A percentile compares a stretch with the other conserved stretches of the same genome.
Evolutionary conservation across 2,888 invertebrate species (phyloP).

Genomic region (Colostygia pectinataria): DNA sequence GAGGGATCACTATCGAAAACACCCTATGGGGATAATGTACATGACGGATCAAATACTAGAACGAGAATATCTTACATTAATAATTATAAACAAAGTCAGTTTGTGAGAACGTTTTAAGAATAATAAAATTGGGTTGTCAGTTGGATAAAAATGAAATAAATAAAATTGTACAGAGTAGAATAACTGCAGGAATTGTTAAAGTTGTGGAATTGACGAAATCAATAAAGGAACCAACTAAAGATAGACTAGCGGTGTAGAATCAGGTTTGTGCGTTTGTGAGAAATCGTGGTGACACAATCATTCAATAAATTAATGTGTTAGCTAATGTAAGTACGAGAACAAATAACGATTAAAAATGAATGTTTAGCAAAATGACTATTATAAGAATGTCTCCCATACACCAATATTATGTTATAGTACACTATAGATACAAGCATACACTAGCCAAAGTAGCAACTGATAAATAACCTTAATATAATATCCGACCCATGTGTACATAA

Average conservation of each 20-base stretch:
- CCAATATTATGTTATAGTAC: constrained; percentile 10
- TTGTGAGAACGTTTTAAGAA: constrained; percentile 29
- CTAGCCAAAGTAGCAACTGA: constrained; percentile 23
- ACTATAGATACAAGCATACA: constrained; percentile 10
- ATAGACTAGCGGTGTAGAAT: constrained; percentile 41
- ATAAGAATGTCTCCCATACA: constrained; percentile 17
- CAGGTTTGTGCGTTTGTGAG: constrained; percentile 36
- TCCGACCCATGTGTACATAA: constrained; percentile 42
- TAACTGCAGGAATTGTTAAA: constrained; percentile 67
- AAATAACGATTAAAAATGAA: constrained; percentile 19
- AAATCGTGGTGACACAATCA: constrained; percentile 30
- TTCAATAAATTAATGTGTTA: constrained; percentile 11
- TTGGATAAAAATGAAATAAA: constrained; percentile 31
- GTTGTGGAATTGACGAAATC: constrained; percentile 69
- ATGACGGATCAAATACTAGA: constrained; percentile 67
- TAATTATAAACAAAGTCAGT: constrained; percentile 43
- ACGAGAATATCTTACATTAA: constrained; percentile 35
- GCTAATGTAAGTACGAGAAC: constrained; percentile 10
- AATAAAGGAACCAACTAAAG: constrained; percentile 69
- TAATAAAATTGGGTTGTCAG: constrained; percentile 17
- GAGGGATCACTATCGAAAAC: constrained; percentile 68
- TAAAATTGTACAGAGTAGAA: constrained; percentile 32
- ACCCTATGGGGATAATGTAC: constrained; percentile 63
- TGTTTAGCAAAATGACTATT: constrained; percentile 19
- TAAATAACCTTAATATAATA: constrained; percentile 20